Evolutionary conservation across 2,113 vertebrate genomes (phyloP), one percentile per base, ranked within the genome.

Genomic region (Bujurquina vittata): DNA sequence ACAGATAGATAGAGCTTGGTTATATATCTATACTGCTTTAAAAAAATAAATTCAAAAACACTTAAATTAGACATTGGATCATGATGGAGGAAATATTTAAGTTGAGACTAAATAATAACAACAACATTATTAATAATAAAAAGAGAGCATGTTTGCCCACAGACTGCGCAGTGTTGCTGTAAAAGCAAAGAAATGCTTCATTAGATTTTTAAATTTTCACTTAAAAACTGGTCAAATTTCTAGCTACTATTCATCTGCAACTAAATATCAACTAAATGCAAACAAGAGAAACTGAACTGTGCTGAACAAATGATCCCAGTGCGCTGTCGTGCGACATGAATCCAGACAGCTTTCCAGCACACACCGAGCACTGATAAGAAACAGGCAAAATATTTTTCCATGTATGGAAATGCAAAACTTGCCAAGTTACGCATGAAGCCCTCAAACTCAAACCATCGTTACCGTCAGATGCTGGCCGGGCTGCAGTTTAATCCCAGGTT

Each of bases 381-480:
- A 55, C 26, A 33, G 3, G 18, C 9, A 58, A 61, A 40, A 18
- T 5, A 35, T 33, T 10, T 22, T 7, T 31, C 3, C 23, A 18
- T 20, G 22, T 80, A 69, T 65, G 59, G 7, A 8, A 29, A 54
- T 14, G 3, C 7, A 60, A 2, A 12, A 62, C 55, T 31, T 31
- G 29, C 62, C 31, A 6, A 31, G 15, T 22, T 54, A 11, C 35
- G 35, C 43, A 4, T 46, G 1, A 43, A 57, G 1, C 33, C 5
- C 55, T n/a, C 12, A 43, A 7, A 23, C 9, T 91, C 79, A 5
- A 84, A 91, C 84, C 85, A 76, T 20, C 17, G 10, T 72, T 31
- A 54, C 67, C 10, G 61, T 31, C 4, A 80, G 46, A 60, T 35
- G 37, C 40, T 35, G n/a, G n/a, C 29, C 81, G 54, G 9, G 22